Percentiles rank a stretch among this genome's conserved stretches.
phyloP scores from a whole-genome alignment of 2,113 vertebrate genomes.

The Acinonyx jubatus region DNA sequence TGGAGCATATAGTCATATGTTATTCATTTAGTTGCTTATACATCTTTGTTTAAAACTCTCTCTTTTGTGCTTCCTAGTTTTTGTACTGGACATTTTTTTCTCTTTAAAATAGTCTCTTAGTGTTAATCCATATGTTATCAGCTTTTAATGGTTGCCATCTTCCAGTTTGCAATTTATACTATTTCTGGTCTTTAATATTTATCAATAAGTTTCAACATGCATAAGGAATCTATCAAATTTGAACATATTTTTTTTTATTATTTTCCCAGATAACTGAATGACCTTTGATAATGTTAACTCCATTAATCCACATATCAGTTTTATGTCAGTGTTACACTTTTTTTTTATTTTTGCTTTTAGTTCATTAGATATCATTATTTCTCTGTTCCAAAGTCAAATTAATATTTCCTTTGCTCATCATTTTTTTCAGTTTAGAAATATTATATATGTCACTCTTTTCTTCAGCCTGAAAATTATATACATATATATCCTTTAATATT shows the following conservation, averaged over 20 bases:
- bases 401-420: not conserved
- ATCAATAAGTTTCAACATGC: not conserved
- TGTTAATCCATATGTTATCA: not conserved
- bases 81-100: not conserved
- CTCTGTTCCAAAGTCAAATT: not conserved
- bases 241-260: not conserved
- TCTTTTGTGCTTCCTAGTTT: not conserved
- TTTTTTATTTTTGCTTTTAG: not conserved
- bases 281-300: not conserved
- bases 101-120: not conserved
- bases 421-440: not conserved
- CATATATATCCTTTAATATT: not conserved
- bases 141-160: not conserved
- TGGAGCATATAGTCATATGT: not conserved
- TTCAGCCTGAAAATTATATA: not conserved
- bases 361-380: not conserved
- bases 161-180: not conserved
- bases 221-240: not conserved
- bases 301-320: not conserved
- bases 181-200: not conserved
- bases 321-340: not conserved
- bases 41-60: not conserved
- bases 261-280: not conserved
- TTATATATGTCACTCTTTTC: not conserved
- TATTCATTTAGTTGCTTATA: not conserved